Percentiles rank a stretch among this genome's conserved stretches.
Conservation (phyloP, 1,140 invertebrate genomes). For the silkworm (Bombyx mori) region ASM3026992v2 NC_085135.1:9851001-9851500, state of each 20-base stretch:
- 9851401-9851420: conserved; percentile 31
- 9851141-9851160: conserved; percentile 39
- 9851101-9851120: conserved; percentile 59
- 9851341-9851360: conserved; percentile 39
- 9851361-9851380: conserved; percentile 41
- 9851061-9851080: conserved; percentile 29
- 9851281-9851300: conserved; percentile 15
- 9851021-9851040: conserved; percentile 28
- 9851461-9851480: conserved; percentile 22
- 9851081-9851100: conserved; percentile 51
- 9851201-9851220: conserved; percentile 38
- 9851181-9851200: conserved; percentile 58
- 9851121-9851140: conserved; percentile 32
- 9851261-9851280: conserved; percentile 6
- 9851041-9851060: conserved; percentile 24
- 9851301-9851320: conserved; percentile 55
- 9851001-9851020: conserved; percentile 3
- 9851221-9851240: conserved; percentile 48
- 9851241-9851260: conserved; percentile 22
- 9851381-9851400: conserved; percentile 52
- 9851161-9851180: conserved; percentile 44
- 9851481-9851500: conserved; percentile 20
- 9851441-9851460: conserved; percentile 15
- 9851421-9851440: conserved; percentile 24
- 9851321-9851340: conserved; percentile 36